Conservation (phyloP, 2,113 vertebrate species). For the Cyanoramphus novaezelandiae region DNA sequence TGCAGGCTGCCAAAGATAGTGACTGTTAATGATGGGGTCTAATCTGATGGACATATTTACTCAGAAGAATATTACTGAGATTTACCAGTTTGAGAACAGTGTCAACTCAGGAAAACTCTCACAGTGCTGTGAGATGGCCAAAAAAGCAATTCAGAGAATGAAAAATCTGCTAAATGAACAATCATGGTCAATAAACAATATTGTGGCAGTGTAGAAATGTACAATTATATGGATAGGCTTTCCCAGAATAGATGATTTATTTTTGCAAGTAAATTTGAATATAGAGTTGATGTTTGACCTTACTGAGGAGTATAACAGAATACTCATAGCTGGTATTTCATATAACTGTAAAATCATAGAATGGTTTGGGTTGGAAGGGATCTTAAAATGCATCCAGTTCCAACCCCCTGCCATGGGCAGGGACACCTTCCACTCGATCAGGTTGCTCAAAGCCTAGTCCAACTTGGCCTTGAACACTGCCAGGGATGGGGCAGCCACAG, state of each 20-base stretch:
- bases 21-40: not conserved
- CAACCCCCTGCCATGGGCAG: not conserved
- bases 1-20: not conserved
- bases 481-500: not conserved
- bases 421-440: not conserved
- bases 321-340: not conserved
- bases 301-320: not conserved
- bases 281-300: not conserved
- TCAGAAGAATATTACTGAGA: conserved; percentile 27
- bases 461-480: not conserved
- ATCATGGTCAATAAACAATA: not conserved
- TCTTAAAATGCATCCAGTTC: not conserved
- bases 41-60: conserved; percentile 43
- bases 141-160: conserved; percentile 55
- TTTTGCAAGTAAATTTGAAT: not conserved
- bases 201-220: not conserved
- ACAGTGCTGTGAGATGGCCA: conserved; percentile 11
- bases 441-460: not conserved
- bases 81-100: conserved; percentile 17
- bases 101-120: not conserved
- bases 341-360: not conserved
- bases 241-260: conserved; percentile 4
- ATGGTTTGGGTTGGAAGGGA: not conserved
- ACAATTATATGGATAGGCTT: not conserved
- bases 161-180: conserved; percentile 24